Conservation (phyloP, 2,113 vertebrate species). For the Pelvicachromis taeniatus region DNA sequence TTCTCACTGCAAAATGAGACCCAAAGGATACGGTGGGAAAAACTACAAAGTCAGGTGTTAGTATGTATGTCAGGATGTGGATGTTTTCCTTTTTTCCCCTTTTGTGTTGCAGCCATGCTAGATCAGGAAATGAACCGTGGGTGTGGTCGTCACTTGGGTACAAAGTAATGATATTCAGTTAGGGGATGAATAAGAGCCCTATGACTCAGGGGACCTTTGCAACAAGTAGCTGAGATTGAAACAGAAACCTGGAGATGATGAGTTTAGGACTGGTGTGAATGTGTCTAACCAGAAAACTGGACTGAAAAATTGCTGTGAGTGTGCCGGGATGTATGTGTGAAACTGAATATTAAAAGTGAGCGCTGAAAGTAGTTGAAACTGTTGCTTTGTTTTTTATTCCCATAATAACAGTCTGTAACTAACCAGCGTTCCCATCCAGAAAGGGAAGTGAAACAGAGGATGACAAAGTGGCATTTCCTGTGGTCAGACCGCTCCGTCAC, state of each 20-base stretch:
- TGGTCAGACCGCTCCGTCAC: conserved; percentile 2
- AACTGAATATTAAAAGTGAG: not conserved
- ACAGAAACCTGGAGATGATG: not conserved
- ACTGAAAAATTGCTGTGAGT: not conserved
- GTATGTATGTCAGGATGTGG: not conserved
- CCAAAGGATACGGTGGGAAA: not conserved
- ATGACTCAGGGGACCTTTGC: not conserved
- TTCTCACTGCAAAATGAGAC: not conserved
- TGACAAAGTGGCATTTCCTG: conserved; percentile 57
- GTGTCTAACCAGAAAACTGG: not conserved
- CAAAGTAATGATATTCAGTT: not conserved
- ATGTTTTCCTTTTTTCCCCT: not conserved
- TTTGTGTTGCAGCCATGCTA: not conserved
- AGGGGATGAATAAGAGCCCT: not conserved
- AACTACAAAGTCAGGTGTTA: not conserved
- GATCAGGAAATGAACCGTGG: not conserved
- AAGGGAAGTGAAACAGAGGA: conserved; percentile 70
- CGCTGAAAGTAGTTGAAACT: conserved; percentile 7
- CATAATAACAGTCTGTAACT: not conserved
- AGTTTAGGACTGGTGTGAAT: not conserved
- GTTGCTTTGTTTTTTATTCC: conserved; percentile 23
- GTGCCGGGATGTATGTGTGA: not conserved
- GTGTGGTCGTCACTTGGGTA: not conserved
- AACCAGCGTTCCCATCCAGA: conserved; percentile 11
- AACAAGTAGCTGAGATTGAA: not conserved